Percentiles rank a stretch among this genome's conserved stretches.
Conservation (phyloP, 2,888 invertebrate genomes). For the Liodrosophila aerea region DNA sequence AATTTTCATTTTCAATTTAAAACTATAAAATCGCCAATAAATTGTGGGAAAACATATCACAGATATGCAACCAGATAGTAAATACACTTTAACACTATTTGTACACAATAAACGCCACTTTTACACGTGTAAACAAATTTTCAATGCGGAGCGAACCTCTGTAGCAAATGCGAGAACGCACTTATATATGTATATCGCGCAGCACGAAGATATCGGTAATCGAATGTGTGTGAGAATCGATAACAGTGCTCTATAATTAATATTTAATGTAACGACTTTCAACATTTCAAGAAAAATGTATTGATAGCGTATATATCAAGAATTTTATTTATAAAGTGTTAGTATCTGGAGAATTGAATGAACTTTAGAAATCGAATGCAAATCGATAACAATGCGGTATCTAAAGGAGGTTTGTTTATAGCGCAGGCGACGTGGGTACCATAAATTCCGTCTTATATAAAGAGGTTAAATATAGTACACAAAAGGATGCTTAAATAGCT, state of each 20-base stretch:
- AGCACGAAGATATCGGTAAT: conserved; percentile 31
- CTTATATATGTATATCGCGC: conserved; percentile 67
- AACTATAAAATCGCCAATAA: conserved; percentile 18
- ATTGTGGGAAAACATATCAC: conserved; percentile 38
- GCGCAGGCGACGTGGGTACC: conserved; percentile 16
- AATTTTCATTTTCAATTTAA: conserved; percentile 59
- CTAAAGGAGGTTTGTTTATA: conserved; percentile 15
- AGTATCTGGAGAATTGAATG: too few relatives aligned
- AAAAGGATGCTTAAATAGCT: not conserved
- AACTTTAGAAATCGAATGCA: too few relatives aligned
- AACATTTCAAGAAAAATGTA: too few relatives aligned
- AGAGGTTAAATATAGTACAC: conserved; percentile 9
- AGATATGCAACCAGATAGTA: conserved; percentile 12
- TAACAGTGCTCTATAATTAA: too few relatives aligned
- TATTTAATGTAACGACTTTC: too few relatives aligned
- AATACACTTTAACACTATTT: conserved; percentile 41
- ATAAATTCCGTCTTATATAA: conserved; percentile 18
- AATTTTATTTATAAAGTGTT: not conserved
- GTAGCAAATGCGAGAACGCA: conserved; percentile 82
- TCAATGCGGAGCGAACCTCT: conserved; percentile 59
- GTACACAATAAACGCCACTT: conserved; percentile 29
- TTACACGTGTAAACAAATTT: conserved; percentile 62
- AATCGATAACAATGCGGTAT: conserved; percentile 15
- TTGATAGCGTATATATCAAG: too few relatives aligned
- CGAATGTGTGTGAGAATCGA: conserved; percentile 5